Evolutionary conservation across 2,113 vertebrate genomes (phyloP).

Genomic region (Cynopterus brachyotis): DNA sequence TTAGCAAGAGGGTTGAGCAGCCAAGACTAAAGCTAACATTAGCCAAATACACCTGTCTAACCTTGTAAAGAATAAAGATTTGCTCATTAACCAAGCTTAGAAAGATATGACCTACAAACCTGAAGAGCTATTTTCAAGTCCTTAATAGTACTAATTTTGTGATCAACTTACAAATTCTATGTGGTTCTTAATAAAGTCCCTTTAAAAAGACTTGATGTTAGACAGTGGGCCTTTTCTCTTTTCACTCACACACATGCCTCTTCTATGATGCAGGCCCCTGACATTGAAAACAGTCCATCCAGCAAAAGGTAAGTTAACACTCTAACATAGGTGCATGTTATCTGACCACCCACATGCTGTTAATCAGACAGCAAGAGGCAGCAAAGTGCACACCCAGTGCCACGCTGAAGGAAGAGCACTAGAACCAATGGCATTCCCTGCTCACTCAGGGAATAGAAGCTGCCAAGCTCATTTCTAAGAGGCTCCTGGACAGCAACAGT

Average conservation of each 20-base stretch:
- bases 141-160: not conserved
- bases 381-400: fast-evolving
- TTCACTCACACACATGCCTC: fast-evolving
- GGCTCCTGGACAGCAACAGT: not conserved
- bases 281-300: not conserved
- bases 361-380: not conserved
- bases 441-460: no score
- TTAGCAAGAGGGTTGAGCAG: slow-evolving; percentile 47
- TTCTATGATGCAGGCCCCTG: not conserved
- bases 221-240: not conserved
- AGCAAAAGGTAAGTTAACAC: not conserved
- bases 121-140: slow-evolving; percentile 35
- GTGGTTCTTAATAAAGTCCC: not conserved
- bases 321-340: no score
- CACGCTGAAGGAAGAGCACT: not conserved
- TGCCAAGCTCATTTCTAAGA: no score
- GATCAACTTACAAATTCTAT: slow-evolving; percentile 47
- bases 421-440: fast-evolving
- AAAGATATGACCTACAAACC: slow-evolving; percentile 42
- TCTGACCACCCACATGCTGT: not conserved
- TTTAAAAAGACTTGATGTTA: not conserved
- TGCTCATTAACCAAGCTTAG: slow-evolving; percentile 42
- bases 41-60: slow-evolving; percentile 54
- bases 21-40: slow-evolving; percentile 35
- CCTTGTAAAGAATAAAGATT: slow-evolving; percentile 47